phyloP scores from a whole-genome alignment of 1,140 invertebrate species.

The Neuroterus valhalla region DNA sequence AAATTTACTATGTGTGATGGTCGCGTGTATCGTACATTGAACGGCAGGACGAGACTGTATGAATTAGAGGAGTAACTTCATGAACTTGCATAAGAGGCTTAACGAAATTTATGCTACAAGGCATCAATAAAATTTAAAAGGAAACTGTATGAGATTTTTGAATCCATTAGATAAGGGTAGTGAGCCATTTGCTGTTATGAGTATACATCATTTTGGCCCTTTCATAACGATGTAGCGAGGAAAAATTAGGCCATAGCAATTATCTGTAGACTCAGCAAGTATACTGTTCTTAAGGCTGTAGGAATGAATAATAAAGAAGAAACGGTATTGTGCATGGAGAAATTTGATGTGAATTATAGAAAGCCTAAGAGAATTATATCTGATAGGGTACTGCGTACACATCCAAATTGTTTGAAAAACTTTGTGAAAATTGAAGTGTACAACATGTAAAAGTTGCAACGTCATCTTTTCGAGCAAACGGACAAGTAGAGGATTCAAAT shows the following conservation, averaged over 20 bases:
- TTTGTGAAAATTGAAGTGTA: neutral
- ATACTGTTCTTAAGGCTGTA: neutral
- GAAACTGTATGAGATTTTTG: constrained; percentile 33
- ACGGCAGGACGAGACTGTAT: constrained; percentile 39
- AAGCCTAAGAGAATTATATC: constrained; percentile 21
- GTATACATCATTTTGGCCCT: neutral
- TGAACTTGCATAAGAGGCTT: constrained; percentile 35
- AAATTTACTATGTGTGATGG: constrained; percentile 36
- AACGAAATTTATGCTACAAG: constrained; percentile 46
- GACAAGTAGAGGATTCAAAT: neutral
- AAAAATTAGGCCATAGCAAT: neutral
- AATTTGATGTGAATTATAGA: constrained; percentile 12
- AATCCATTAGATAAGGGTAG: neutral
- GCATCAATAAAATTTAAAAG: constrained; percentile 42
- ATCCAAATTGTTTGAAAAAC: neutral
- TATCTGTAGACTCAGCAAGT: neutral
- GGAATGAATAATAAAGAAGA: neutral
- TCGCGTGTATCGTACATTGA: constrained; percentile 35
- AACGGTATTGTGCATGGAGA: neutral
- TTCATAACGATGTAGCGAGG: neutral
- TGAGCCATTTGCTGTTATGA: neutral
- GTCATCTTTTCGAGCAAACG: neutral
- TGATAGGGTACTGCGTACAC: neutral
- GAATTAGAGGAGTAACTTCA: constrained; percentile 44
- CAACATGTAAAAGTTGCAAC: neutral